Conservation (phyloP, 2,888 invertebrate genomes). For the Caenorhabditis panamensis region DNA sequence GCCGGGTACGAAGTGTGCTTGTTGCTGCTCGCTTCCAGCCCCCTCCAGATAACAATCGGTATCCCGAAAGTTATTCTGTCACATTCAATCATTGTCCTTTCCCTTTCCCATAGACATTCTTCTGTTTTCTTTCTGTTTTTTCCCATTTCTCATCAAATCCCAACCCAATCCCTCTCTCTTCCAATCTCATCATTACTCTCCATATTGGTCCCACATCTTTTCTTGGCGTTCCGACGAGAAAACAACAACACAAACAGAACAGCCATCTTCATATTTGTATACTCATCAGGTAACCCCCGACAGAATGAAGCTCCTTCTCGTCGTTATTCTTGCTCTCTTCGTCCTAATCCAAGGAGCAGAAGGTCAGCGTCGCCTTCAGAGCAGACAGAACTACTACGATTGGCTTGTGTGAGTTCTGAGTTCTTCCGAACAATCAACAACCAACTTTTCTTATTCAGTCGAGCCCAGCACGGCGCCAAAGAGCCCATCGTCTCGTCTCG, state of each 20-base stretch:
- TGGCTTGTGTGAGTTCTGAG: slow-evolving; percentile 34
- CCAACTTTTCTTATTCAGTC: slow-evolving; percentile 18
- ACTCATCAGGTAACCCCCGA: slow-evolving; percentile 1
- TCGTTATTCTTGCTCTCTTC: slow-evolving; percentile 18
- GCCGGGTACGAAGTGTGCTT: not conserved
- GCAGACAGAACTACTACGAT: slow-evolving; percentile 40
- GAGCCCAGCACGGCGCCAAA: slow-evolving; percentile 44
- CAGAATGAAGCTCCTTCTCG: slow-evolving; percentile 15
- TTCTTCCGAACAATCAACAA: not conserved
- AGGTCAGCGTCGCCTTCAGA: slow-evolving; percentile 33
- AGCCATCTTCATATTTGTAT: not conserved
- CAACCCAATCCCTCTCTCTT: not conserved
- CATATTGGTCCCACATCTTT: not conserved
- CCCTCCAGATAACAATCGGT: not conserved
- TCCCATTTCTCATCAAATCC: not conserved
- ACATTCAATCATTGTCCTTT: not conserved
- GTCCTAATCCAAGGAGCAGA: not conserved
- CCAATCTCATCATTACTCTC: not conserved
- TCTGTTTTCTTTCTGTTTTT: not conserved
- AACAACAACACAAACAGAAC: not conserved
- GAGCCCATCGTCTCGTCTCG: slow-evolving; percentile 56
- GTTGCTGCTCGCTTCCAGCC: not conserved
- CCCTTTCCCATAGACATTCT: not conserved
- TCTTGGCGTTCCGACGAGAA: not conserved
- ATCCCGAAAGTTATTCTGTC: not conserved